Base-by-base conservation (phyloP, 2,113 vertebrate species). In the Anser cygnoides region DNA sequence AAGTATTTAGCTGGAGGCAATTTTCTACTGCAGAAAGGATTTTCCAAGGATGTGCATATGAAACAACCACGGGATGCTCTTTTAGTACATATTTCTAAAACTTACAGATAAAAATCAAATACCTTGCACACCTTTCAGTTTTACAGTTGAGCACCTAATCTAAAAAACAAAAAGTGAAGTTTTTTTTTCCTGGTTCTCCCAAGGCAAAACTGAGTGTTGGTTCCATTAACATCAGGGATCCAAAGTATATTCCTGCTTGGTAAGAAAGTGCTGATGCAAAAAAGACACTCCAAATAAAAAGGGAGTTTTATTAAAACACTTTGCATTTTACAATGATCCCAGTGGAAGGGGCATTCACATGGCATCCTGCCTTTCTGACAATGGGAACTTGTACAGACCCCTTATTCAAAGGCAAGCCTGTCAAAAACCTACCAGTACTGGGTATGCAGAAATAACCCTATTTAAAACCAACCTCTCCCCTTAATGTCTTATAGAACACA, bases 401-500 rank as follows among this genome's bases (percentile, higher is more conserved):
- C 31, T 52, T 77, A 70, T 65, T 89, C 58, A 87, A 87, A 92
- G 61, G 43, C 35, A 75, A 94, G 39, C 19, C 39, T 88, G 49
- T 57, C 75, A 94, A 92, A 95, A 94, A 29, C 28, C 67, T 29
- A 80, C n/a, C 55, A 11, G 52, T 86, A 52, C 26, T 58, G 39
- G 23, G 22, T 54, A 72, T 18, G 65, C 50, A 72, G 52, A 66
- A 80, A 61, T 33, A 79, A 63, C 21, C 13, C 33, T 59, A 73
- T 33, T 68, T 81, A 35, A 92, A 93, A 92, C 33, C 52, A 84
- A 13, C 41, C 70, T 94, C 58, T 92, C 50, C 31, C 15, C 71
- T 86, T 81, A 77, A 93, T 52, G 84, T 93, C 85, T 74, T 79
- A 95, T n/a, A 95, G 80, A 94, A 71, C 78, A 86, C 89, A 96